These are phyloP conservation scores for Pristionchus arcanus DNA, from an alignment of 2,888 invertebrate species.

Conservation along the genomic window DNA sequence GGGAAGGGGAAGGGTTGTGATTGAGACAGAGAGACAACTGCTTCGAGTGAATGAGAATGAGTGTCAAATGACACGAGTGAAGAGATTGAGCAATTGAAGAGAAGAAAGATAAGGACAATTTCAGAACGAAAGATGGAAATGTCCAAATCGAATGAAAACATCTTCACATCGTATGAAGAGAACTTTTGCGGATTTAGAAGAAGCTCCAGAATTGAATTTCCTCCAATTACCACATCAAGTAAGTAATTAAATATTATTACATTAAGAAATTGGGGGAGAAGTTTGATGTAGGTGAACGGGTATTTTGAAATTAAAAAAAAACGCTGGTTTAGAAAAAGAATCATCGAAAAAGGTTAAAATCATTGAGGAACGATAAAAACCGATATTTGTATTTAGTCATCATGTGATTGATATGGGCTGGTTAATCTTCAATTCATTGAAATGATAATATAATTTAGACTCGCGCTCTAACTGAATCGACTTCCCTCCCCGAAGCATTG, in stretches of 20 bases:
- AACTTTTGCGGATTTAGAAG: slow-evolving; percentile 75
- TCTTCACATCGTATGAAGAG: slow-evolving; percentile 60
- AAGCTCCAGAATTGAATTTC: slow-evolving; percentile 75
- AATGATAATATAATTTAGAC: slow-evolving; percentile 58
- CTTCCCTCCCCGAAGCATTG: slow-evolving; percentile 60
- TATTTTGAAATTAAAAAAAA: background rate
- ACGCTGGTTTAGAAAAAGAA: background rate
- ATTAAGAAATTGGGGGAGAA: background rate
- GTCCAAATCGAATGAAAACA: slow-evolving; percentile 55
- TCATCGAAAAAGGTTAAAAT: background rate
- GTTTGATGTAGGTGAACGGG: too few species aligned
- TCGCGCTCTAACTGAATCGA: slow-evolving; percentile 69
- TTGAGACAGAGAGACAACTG: slow-evolving; percentile 31
- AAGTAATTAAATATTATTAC: background rate
- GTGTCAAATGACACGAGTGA: slow-evolving; percentile 30
- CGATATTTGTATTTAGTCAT: background rate
- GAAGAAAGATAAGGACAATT: background rate
- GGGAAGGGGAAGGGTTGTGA: background rate
- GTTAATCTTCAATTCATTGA: too few species aligned
- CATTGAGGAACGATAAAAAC: background rate
- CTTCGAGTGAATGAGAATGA: background rate
- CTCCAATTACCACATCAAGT: slow-evolving; percentile 77
- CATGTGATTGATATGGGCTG: background rate
- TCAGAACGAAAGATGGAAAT: slow-evolving; percentile 53
- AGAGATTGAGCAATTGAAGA: background rate